These are phyloP conservation scores for Pseudomyrmex concolor DNA, from an alignment of 1,140 invertebrate genomes.

Conservation along the genomic window DNA sequence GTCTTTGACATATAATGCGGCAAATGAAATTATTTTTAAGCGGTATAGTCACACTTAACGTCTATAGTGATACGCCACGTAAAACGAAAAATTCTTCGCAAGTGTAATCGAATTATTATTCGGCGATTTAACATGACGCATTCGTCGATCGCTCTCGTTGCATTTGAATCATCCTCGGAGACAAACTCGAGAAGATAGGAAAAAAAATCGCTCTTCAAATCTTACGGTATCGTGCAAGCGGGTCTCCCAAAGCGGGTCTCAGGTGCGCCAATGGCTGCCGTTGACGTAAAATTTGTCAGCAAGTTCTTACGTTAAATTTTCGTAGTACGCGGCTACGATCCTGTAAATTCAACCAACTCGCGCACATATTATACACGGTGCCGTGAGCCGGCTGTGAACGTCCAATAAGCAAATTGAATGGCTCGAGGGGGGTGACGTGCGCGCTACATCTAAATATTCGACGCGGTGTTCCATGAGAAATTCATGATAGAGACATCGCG, in stretches of 20 bases:
- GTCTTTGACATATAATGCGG: too few relatives aligned
- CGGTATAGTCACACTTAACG: too few relatives aligned
- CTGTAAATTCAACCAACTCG: constrained; percentile 54
- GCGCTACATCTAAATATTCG: constrained; percentile 49
- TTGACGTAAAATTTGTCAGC: constrained; percentile 66
- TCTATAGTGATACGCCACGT: not conserved
- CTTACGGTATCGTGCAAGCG: constrained; percentile 17
- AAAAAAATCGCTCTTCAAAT: constrained; percentile 54
- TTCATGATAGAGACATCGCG: constrained; percentile 52
- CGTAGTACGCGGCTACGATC: constrained; percentile 8
- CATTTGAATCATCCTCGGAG: not conserved
- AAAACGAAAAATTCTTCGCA: not conserved
- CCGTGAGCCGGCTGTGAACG: constrained; percentile 45
- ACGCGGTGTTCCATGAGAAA: constrained; percentile 50
- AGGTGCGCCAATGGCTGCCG: constrained; percentile 64
- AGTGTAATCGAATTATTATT: constrained; percentile 32
- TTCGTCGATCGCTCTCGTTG: not conserved
- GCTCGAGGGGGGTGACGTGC: constrained; percentile 11
- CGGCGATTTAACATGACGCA: constrained; percentile 18
- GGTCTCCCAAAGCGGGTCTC: constrained; percentile 55
- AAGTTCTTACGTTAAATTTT: constrained; percentile 46
- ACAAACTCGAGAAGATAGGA: not conserved
- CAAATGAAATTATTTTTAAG: too few relatives aligned
- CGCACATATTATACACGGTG: constrained; percentile 21
- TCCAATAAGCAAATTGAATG: constrained; percentile 60